Conservation (phyloP, 1,140 invertebrate species). For the Saccostrea cuccullata region DNA sequence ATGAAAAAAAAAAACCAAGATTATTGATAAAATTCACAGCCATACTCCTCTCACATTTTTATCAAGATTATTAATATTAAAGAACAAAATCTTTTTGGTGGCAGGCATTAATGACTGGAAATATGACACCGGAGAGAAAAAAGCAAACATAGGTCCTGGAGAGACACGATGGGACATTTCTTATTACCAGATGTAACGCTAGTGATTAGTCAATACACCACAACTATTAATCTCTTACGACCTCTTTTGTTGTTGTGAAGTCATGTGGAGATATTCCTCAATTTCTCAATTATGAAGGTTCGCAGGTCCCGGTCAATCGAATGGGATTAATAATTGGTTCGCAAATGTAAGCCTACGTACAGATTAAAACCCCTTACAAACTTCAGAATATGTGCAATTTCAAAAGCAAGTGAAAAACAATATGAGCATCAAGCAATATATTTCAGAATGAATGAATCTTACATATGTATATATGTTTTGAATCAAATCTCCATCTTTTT, state of each 20-base stretch:
- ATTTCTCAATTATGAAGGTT: conserved; percentile 15
- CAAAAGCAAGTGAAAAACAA: not conserved
- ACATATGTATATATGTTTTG: too few relatives aligned
- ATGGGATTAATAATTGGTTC: not conserved
- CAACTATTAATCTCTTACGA: conserved; percentile 9
- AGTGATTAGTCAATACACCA: conserved; percentile 9
- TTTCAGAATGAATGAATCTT: too few relatives aligned
- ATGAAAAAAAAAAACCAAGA: too few relatives aligned
- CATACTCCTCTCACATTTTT: not conserved
- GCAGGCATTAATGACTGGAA: not conserved
- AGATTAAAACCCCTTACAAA: not conserved
- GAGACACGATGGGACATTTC: not conserved
- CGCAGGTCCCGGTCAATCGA: not conserved
- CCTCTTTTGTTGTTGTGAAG: conserved; percentile 26
- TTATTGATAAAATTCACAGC: too few relatives aligned
- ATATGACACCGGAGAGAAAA: not conserved
- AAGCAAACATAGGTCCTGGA: not conserved
- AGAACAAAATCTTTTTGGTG: too few relatives aligned
- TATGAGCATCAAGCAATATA: too few relatives aligned
- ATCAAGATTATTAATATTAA: too few relatives aligned
- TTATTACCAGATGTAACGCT: not conserved
- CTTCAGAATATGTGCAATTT: not conserved
- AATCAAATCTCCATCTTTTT: too few relatives aligned
- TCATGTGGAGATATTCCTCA: conserved; percentile 33
- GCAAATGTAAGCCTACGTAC: conserved; percentile 3